These are phyloP conservation scores for Tinamus guttatus DNA, from an alignment of 2,113 vertebrate genomes.

Conservation along the genomic window DNA sequence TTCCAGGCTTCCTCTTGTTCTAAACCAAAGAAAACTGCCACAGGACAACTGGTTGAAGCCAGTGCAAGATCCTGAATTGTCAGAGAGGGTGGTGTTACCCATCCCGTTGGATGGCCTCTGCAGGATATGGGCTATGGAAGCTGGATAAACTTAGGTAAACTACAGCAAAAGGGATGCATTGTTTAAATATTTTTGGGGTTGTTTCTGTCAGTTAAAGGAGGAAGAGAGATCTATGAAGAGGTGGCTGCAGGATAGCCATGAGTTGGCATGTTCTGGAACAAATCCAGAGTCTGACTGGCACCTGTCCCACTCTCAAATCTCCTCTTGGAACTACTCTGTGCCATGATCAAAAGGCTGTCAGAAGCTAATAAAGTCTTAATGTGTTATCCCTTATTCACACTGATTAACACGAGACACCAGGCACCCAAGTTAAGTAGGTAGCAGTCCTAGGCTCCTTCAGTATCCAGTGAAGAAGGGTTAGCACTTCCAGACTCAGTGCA, in stretches of 20 bases:
- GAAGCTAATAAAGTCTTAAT: constrained; percentile 59
- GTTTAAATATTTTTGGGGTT: background rate
- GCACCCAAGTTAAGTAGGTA: constrained; percentile 31
- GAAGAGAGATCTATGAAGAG: background rate
- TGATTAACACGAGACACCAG: constrained; percentile 25
- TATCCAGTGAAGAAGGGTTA: constrained; percentile 18
- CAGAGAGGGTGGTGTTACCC: background rate
- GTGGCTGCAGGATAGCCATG: constrained; percentile 12
- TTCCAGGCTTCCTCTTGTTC: background rate
- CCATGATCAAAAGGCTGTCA: constrained; percentile 53
- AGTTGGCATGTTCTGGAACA: constrained; percentile 43
- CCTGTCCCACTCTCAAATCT: constrained; percentile 37
- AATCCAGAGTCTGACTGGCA: constrained; percentile 57
- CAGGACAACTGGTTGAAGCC: background rate
- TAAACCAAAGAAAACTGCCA: background rate
- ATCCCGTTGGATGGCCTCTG: background rate
- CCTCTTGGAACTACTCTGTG: background rate
- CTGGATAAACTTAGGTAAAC: background rate
- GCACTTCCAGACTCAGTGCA: constrained; percentile 1
- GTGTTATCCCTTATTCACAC: constrained; percentile 40
- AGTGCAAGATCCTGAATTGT: background rate
- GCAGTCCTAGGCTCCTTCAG: background rate
- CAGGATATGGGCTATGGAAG: background rate
- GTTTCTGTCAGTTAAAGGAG: background rate
- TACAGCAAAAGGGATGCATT: background rate